Base-by-base conservation (phyloP, 1,140 invertebrate species). In the Teleopsis dalmanni region DNA sequence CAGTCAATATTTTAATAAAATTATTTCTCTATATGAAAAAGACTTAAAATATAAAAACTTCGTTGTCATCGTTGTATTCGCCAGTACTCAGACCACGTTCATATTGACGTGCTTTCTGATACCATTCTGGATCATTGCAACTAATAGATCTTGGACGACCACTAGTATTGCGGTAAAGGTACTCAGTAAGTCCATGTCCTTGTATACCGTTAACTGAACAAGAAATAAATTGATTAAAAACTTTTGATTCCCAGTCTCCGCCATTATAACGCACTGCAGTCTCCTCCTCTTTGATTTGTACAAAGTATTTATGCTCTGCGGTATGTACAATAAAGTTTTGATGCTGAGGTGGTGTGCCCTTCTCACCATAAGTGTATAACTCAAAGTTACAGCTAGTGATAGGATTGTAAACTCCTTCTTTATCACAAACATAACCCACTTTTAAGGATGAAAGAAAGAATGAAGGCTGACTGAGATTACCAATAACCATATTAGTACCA, bases 371-470 rank as follows among this genome's bases (percentile, higher is more conserved):
- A 1, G 65, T 57, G 16, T 68, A 68, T 1, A 68, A 36, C 48
- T 68, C 65, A 14, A 65, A 68, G 25, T 68, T 68, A 41, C 55
- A 65, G 27, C 51, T 48, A 0, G 62, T 68, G 10, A 68, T 59
- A 1, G 65, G 64, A 13, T 57, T 41, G 37, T 68, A 65, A 25
- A 51, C 18, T 2, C 64, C 62, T 1, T 51, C 3, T 1, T 56
- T 31, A 0, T 42, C 55, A 41, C 62, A 62, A 3, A 68, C 50
- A 16, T 68, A 67, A 21, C 65, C 65, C 23, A 68, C 54, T 26
- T 68, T 68, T 9, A 68, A 53, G 4, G 65, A 68, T 37, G 64
- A 67, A 0, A 67, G 48, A 14, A 68, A 68, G 46, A 67, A 68
- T 6, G 58, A 58, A 4, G 65, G 65, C 34, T 68, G 65, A 11